A percentile compares a stretch with the other conserved stretches of the same genome.
These are phyloP conservation scores for Hyppa rectilinea DNA, from an alignment of 2,888 invertebrate genomes.

Conservation along the genomic window DNA sequence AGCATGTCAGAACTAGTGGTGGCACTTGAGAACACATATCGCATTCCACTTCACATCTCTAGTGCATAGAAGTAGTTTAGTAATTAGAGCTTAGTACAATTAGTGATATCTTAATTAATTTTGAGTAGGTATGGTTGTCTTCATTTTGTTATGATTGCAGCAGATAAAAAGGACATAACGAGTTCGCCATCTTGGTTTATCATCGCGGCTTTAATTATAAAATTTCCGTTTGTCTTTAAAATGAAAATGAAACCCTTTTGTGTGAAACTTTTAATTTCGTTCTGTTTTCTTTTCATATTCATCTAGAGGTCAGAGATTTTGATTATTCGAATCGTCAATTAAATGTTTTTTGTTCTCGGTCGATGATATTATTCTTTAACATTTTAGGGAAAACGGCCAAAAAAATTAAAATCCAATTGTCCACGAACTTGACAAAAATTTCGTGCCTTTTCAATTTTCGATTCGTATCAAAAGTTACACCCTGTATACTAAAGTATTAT, in stretches of 20 bases:
- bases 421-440: background rate
- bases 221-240: slow-evolving; percentile 51
- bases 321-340: slow-evolving; percentile 45
- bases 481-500: background rate
- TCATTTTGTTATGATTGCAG: slow-evolving; percentile 42
- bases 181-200: slow-evolving; percentile 35
- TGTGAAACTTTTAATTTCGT: slow-evolving; percentile 46
- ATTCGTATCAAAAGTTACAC: background rate
- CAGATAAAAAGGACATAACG: slow-evolving; percentile 27
- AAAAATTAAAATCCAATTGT: background rate
- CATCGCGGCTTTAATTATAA: slow-evolving; percentile 48
- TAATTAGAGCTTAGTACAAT: slow-evolving; percentile 26
- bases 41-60: slow-evolving; percentile 31
- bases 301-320: slow-evolving; percentile 28
- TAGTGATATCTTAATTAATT: slow-evolving; percentile 23
- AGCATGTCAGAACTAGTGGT: slow-evolving; percentile 10
- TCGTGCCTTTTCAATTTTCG: background rate
- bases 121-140: background rate
- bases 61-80: slow-evolving; percentile 15
- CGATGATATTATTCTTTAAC: slow-evolving; percentile 7
- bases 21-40: slow-evolving; percentile 32
- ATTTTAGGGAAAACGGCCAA: background rate
- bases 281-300: slow-evolving; percentile 51
- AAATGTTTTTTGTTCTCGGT: slow-evolving; percentile 22
- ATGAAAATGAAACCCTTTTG: slow-evolving; percentile 56